Evolutionary conservation across 2,113 vertebrate genomes (phyloP), one percentile per base, ranked within the genome.

Genomic region (Crotophaga sulcirostris): DNA sequence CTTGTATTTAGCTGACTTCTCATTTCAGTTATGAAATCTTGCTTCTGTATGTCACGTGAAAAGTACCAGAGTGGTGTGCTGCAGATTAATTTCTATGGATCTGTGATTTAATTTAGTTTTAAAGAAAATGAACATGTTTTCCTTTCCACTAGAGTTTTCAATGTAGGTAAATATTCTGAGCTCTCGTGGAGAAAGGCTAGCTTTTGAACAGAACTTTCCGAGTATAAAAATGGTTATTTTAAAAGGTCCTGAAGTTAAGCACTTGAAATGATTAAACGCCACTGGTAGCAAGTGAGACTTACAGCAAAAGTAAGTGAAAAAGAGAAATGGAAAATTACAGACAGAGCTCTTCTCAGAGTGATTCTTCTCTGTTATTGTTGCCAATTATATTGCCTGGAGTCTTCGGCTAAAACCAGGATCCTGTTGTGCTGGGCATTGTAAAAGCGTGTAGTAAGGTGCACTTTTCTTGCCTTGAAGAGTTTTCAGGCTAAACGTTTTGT

Each of bases 241-340:
- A 67, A 67, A 70, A 91, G 47, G 60, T 92, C 84, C 78, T 76
- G 52, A 91, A 80, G 16, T 78, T 76, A 89, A 90, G 92, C 44
- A 56, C 68, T 97, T 85, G 63, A 52, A 69, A 58, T 84, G 59
- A 82, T 89, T 77, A 82, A 89, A 54, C 26, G 49, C 16, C 47
- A 52, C 74, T 90, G 29, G 69, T 62, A 69, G 44, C 45, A 64
- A 74, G 69, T 51, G 75, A 94, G 87, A 89, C 63, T 75, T 85
- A 49, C 1, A 94, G 63, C 23, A 84, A 87, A 94, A 93, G 91
- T 85, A 93, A 90, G 44, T 75, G 69, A 87, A 96, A 91, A 76
- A 73, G 66, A 95, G 66, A 74, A 85, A 81, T 59, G 82, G 84
- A 89, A 85, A 84, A 85, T 84, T 78, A 63, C 55, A 54, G 28